A percentile compares a stretch with the other conserved stretches of the same genome.
phyloP scores from a whole-genome alignment of 2,797 vertebrate genomes.

The Darevskia mixta region DNA sequence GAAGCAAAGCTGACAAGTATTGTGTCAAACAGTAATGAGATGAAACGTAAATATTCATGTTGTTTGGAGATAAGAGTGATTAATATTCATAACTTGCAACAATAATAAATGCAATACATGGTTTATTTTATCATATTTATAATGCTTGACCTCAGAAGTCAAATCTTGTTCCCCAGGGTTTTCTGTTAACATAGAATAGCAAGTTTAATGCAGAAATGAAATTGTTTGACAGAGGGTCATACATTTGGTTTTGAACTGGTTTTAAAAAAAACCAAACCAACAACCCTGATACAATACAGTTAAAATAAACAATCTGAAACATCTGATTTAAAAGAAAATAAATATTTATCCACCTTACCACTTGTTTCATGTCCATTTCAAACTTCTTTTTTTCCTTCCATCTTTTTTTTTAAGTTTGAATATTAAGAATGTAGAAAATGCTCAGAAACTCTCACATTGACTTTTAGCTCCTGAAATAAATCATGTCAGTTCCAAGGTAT shows the following conservation, averaged over 20 bases:
- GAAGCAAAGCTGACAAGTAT: too few species aligned
- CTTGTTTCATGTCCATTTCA: background rate
- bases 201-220: background rate
- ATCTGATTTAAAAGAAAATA: background rate
- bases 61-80: background rate
- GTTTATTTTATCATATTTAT: background rate
- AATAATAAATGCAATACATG: background rate
- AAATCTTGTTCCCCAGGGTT: background rate
- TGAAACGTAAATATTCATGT: background rate
- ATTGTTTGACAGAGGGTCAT: background rate
- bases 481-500: too few species aligned
- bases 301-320: background rate
- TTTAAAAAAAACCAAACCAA: background rate
- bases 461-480: background rate
- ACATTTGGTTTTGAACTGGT: background rate
- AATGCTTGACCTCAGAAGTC: background rate
- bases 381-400: background rate
- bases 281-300: background rate
- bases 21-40: background rate
- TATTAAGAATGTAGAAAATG: background rate
- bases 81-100: background rate
- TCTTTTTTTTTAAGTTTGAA: background rate
- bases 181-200: background rate
- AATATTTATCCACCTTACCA: background rate
- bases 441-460: background rate